Conservation (phyloP, 37 sponge, comb jelly and placozoan genomes). For the Cladorhizidae sp. region DNA sequence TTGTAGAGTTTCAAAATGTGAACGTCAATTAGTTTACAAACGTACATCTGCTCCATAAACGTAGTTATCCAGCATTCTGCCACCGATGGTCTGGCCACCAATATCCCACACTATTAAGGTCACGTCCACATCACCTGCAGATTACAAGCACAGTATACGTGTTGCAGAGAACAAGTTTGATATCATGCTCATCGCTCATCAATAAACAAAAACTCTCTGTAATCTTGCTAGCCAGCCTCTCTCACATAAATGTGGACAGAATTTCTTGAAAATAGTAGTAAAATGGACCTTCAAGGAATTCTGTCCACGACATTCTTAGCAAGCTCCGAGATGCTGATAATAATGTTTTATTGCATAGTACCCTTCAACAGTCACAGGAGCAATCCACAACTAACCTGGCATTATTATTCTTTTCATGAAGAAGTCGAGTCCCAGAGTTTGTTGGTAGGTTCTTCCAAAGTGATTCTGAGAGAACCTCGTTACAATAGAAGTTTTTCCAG, state of each 20-base stretch:
- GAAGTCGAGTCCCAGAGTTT: conserved; percentile 96
- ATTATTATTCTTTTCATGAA: conserved; percentile 84
- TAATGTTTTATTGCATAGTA: no score
- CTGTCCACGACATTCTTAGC: no score
- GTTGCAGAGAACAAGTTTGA: no score
- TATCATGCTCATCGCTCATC: no score
- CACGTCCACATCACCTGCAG: conserved; percentile 75
- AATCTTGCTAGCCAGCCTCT: no score
- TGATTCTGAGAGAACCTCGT: conserved; percentile 86
- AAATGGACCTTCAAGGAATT: no score
- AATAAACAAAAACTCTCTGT: neutral
- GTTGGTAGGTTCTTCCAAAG: conserved; percentile 86
- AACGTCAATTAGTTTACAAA: no score
- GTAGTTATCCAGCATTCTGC: conserved; percentile 95
- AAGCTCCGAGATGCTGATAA: no score
- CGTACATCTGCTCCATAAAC: conserved; percentile 90
- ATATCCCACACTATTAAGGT: conserved; percentile 97
- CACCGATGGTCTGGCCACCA: conserved; percentile 96
- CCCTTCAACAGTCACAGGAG: no score
- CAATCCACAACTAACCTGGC: conserved; percentile 56
- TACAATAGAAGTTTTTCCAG: conserved; percentile 90
- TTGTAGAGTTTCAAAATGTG: neutral
- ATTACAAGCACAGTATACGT: no score
- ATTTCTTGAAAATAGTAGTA: no score
- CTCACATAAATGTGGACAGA: no score